These are phyloP conservation scores for Drosophila yooni DNA, from an alignment of 2,888 invertebrate species.

Conservation along the genomic window DNA sequence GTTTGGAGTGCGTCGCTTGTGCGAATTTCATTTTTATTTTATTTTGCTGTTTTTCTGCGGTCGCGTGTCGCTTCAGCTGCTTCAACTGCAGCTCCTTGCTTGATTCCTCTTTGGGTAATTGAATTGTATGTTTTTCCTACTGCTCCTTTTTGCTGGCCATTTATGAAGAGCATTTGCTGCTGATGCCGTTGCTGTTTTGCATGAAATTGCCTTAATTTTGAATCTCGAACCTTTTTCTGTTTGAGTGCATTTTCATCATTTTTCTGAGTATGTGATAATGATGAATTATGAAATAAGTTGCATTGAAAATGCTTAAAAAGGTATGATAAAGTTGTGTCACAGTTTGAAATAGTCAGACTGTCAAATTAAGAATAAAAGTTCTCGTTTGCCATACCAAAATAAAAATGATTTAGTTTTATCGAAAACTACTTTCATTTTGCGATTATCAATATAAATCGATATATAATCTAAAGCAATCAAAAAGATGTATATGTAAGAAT, in stretches of 20 bases:
- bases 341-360: neutral
- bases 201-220: slow-evolving; percentile 52
- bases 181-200: neutral
- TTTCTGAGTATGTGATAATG: slow-evolving; percentile 14
- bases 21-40: slow-evolving; percentile 2
- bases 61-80: slow-evolving; percentile 60
- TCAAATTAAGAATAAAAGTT: neutral
- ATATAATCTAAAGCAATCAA: neutral
- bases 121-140: slow-evolving; percentile 51
- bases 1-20: slow-evolving; percentile 50
- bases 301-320: neutral
- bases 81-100: slow-evolving; percentile 14
- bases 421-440: neutral
- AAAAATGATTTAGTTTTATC: neutral
- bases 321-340: neutral
- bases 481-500: too few relatives aligned
- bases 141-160: slow-evolving; percentile 19
- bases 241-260: slow-evolving; percentile 25
- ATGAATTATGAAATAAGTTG: neutral
- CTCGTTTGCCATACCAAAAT: neutral
- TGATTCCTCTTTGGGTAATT: slow-evolving; percentile 51
- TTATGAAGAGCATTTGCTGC: slow-evolving; percentile 30
- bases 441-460: neutral
- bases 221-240: slow-evolving; percentile 26
- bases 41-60: slow-evolving; percentile 40